Base-by-base conservation (phyloP, 2,113 vertebrate genomes). In the Erythrolamprus reginae region DNA sequence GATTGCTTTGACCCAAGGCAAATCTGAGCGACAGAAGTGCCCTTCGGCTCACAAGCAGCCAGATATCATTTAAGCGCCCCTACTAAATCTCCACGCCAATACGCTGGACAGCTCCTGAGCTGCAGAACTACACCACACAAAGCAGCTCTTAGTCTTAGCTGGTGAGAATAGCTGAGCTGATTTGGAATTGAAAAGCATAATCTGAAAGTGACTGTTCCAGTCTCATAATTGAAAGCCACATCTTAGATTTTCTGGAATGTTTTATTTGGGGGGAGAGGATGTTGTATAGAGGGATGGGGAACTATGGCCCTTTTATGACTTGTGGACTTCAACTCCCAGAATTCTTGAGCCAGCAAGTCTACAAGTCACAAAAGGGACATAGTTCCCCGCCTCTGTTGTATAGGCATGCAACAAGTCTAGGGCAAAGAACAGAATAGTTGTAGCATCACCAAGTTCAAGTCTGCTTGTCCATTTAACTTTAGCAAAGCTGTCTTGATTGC, bases 1-100 rank as follows among this genome's bases (percentile, higher is more conserved):
- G 90, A 95, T 91, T 96, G 94, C 93, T 93, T 88, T 95, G 95
- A 93, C 95, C 95, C n/a, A 88, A 93, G 65, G 24, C 93, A 93
- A 96, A 95, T 95, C 84, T 1, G 0, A 65, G 70, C 38, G 86
- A 90, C 95, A 87, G 82, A 93, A 95, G 87, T 88, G 90, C 21
- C 91, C 92, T 45, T 56, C 85, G 55, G 90, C 86, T 93, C 87
- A 90, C 92, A 92, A 94, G 90, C 93, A 93, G 90, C 51, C 92
- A 91, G 90, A 88, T 10, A 90, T 89, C 87, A 83, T 87, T 93
- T 92, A 93, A 91, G 84, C 15, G 70, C 5, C 87, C 89, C 55
- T 56, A 23, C 33, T 87, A 82, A 53, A 61, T 55, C 88, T 24
- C 3, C 48, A 33, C 58, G 21, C 58, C 82, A 47, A 33, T 38